These are phyloP conservation scores for Drosophila dunni DNA, from an alignment of 1,140 invertebrate genomes.

Conservation along the genomic window DNA sequence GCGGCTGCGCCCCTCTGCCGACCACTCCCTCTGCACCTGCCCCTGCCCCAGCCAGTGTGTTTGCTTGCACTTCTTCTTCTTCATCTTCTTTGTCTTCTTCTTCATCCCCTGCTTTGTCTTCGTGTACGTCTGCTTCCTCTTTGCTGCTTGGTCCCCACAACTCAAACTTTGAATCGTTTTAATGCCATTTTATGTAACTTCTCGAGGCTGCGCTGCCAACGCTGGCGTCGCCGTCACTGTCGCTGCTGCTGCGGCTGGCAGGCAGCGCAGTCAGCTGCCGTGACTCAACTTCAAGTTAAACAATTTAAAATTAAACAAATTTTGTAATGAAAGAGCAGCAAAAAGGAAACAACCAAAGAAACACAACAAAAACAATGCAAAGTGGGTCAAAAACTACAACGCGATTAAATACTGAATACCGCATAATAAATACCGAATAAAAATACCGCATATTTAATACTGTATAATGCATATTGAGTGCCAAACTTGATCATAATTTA, in stretches of 20 bases:
- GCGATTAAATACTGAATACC: conserved; percentile 56
- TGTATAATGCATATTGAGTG: conserved; percentile 35
- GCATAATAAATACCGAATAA: conserved; percentile 25
- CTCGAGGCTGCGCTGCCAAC: conserved; percentile 52
- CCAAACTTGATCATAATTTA: conserved; percentile 66
- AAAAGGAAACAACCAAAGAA: conserved; percentile 52
- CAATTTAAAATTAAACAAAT: conserved; percentile 79
- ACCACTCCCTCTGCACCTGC: no score
- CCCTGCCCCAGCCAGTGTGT: background rate
- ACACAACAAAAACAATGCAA: conserved; percentile 31
- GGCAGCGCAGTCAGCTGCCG: conserved; percentile 41
- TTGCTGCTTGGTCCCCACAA: conserved; percentile 45
- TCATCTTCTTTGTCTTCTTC: background rate
- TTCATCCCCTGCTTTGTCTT: background rate
- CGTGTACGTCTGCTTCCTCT: conserved; percentile 3
- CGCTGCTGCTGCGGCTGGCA: background rate
- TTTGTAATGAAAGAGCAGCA: conserved; percentile 74
- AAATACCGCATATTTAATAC: conserved; percentile 35
- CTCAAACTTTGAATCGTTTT: conserved; percentile 71
- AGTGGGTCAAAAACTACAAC: conserved; percentile 73
- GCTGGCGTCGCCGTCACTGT: conserved; percentile 1
- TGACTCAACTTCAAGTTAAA: conserved; percentile 82
- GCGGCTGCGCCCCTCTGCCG: background rate
- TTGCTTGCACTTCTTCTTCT: no score
- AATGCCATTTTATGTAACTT: conserved; percentile 82